Conservation (phyloP, 2,113 vertebrate genomes). For the Nothobranchius furzeri region DNA sequence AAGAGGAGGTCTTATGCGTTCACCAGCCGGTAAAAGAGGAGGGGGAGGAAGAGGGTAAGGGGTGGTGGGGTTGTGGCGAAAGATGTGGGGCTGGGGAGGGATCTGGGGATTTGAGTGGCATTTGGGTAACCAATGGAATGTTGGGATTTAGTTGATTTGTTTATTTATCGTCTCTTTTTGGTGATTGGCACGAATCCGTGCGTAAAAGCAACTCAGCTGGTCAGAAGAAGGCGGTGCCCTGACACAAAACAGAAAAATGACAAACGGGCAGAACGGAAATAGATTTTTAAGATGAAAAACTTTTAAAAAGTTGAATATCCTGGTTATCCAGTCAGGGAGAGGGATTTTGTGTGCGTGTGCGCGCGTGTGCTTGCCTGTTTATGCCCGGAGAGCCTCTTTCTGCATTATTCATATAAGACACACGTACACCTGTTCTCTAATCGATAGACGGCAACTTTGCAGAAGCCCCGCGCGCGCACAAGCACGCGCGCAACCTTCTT, state of each 20-base stretch:
- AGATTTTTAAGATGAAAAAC: not conserved
- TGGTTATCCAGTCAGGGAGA: not conserved
- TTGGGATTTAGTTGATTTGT: not conserved
- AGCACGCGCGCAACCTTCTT: constrained; percentile 9
- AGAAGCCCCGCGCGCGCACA: not conserved
- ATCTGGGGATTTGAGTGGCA: constrained; percentile 59
- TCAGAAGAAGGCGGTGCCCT: too few species aligned
- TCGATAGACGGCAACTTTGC: constrained; percentile 55
- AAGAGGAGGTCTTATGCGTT: constrained; percentile 60
- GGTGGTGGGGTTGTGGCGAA: constrained; percentile 28
- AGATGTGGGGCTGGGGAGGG: constrained; percentile 47
- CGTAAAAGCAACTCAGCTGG: too few species aligned
- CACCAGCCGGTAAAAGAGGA: constrained; percentile 57
- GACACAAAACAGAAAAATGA: too few species aligned
- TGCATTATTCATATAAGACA: constrained; percentile 70
- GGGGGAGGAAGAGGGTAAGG: constrained; percentile 25
- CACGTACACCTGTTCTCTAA: constrained; percentile 73
- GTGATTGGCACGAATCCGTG: too few species aligned
- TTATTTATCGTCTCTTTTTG: not conserved
- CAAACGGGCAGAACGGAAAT: too few species aligned
- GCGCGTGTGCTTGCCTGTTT: constrained; percentile 13
- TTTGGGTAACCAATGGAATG: constrained; percentile 59
- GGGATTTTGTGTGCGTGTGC: not conserved
- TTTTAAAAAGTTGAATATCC: not conserved
- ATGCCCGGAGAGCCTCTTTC: constrained; percentile 36